These are phyloP conservation scores for Oncorhynchus nerka DNA, from an alignment of 2,113 vertebrate species.

Conservation along the genomic window DNA sequence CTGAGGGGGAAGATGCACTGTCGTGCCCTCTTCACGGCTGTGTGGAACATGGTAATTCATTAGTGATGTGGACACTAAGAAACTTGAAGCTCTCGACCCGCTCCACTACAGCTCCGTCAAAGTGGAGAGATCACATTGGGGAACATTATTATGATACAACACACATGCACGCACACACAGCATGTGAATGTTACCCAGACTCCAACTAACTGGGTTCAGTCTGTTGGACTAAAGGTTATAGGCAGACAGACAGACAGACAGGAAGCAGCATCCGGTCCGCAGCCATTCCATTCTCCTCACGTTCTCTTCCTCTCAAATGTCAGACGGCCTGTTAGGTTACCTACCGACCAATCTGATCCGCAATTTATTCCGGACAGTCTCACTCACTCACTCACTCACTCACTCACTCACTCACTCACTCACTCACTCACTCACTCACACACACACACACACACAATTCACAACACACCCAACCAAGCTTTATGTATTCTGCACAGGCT, in stretches of 20 bases:
- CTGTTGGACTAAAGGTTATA: constrained; percentile 14
- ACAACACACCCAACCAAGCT: not conserved
- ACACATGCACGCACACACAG: not conserved
- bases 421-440: not conserved
- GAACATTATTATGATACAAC: not conserved
- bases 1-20: too few relatives aligned
- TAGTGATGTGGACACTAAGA: too few relatives aligned
- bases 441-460: not conserved
- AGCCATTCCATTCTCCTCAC: constrained; percentile 53
- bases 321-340: constrained; percentile 63
- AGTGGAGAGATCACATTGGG: not conserved
- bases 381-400: not conserved
- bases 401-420: too few relatives aligned
- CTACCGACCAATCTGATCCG: constrained; percentile 21
- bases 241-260: constrained; percentile 14
- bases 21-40: too few relatives aligned
- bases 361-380: too few relatives aligned
- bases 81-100: too few relatives aligned
- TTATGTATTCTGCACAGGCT: constrained; percentile 62
- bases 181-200: not conserved
- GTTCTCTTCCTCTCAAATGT: constrained; percentile 65
- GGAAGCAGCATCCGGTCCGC: not conserved
- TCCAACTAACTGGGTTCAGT: not conserved
- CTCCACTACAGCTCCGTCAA: not conserved
- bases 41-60: too few relatives aligned